Evolutionary conservation across 2,888 invertebrate species (phyloP), one percentile per base, ranked within the genome.

Genomic region (Cinara cedri): DNA sequence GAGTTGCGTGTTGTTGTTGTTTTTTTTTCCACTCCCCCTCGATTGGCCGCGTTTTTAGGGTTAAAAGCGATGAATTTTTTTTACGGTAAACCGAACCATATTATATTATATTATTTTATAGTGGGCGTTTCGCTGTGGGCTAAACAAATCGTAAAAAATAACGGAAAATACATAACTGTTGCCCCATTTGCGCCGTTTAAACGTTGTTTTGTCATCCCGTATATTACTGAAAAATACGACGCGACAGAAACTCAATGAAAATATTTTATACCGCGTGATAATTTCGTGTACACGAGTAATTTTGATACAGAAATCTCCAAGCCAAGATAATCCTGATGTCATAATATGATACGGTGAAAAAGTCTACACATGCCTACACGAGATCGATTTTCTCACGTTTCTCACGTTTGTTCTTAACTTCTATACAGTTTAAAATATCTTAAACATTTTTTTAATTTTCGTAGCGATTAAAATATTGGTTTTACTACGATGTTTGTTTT

Each of bases 121-220:
- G 76, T 70, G 70, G 78, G 78, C 78, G 78, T 68, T 78, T 62
- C 42, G 78, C 51, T 78, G 46, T 51, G 60, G 78, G 70, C 51
- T 78, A 78, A 78, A 78, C 78, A 78, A 78, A 78, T 78, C 78
- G 70, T 78, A 70, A 78, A 68, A 70, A 76, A 68, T 70, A 78
- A 70, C 70, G 70, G 70, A 78, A 78, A 78, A 78, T 70, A 46
- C 10, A 44, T 2, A 70, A 62, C 78, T 68, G 66, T 76, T 68
- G 68, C 76, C 76, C 57, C 19, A 57, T 66, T 57, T 55, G 46
- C 51, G 34, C 76, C 60, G 60, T 42, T 70, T 70, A 75, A 65
- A 75, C 65, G 74, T 54, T 65, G 65, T 74, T 74, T 74, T 74
- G 74, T 63, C 74, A 54, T 21, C 34, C 34, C 3, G 34, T 34